Evolutionary conservation across 2,113 vertebrate genomes (phyloP).

Genomic region (Microtus montanus): DNA sequence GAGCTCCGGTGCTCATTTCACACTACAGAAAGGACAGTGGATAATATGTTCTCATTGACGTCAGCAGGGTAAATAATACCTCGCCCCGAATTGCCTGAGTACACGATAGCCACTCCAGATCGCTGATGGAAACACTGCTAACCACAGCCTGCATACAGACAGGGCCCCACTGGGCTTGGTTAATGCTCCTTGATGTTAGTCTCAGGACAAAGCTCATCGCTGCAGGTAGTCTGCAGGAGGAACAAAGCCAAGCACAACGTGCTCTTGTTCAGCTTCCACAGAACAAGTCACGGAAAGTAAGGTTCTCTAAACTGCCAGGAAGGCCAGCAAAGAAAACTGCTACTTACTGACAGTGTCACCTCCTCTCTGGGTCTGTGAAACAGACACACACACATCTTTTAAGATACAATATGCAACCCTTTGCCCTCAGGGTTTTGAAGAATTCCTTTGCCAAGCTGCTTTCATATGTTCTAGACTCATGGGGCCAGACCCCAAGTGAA

Average conservation of each 20-base stretch:
- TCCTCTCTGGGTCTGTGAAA: background rate
- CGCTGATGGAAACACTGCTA: slow-evolving; percentile 30
- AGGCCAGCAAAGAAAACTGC: background rate
- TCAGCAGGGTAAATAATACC: slow-evolving; percentile 79
- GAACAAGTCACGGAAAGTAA: background rate
- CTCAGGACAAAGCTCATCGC: background rate
- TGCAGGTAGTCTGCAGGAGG: background rate
- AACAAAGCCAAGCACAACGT: accelerated
- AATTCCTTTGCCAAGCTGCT: background rate
- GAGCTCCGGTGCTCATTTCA: slow-evolving; percentile 66
- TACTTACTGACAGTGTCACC: background rate
- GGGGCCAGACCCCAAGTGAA: background rate
- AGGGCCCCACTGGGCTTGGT: background rate
- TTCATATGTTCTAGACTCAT: accelerated
- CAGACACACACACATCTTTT: background rate
- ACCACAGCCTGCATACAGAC: background rate
- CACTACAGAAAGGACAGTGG: slow-evolving; percentile 69
- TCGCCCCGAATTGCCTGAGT: slow-evolving; percentile 56
- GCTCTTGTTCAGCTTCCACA: background rate
- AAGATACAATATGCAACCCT: background rate
- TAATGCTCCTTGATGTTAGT: background rate
- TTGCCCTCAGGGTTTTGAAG: background rate
- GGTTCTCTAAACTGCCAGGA: background rate
- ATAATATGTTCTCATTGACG: slow-evolving; percentile 77
- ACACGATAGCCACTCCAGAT: background rate